Conservation (phyloP, 1,140 invertebrate species). For the Bombus pascuorum region DNA sequence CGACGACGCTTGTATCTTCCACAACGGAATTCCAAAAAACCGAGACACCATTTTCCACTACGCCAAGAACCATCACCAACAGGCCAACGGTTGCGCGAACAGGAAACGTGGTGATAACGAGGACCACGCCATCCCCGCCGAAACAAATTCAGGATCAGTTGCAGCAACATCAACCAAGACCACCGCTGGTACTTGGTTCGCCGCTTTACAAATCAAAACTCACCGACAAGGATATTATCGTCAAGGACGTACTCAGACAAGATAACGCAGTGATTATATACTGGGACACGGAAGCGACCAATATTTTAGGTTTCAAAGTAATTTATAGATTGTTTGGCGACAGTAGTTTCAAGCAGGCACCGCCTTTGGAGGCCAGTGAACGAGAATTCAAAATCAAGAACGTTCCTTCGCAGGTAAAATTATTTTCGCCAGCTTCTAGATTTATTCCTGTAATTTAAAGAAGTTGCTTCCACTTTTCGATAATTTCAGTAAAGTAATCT, state of each 20-base stretch:
- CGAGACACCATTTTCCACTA: conserved; percentile 65
- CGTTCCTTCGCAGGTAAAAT: conserved; percentile 90
- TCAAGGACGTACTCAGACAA: conserved; percentile 92
- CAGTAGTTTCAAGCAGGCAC: conserved; percentile 93
- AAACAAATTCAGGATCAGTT: conserved; percentile 73
- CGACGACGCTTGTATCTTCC: conserved; percentile 60
- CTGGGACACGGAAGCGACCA: conserved; percentile 93
- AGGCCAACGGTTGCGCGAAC: conserved; percentile 77
- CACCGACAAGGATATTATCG: conserved; percentile 90
- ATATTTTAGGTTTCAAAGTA: conserved; percentile 93
- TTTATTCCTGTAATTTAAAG: not conserved
- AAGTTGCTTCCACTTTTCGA: too few species aligned
- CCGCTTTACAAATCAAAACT: conserved; percentile 85
- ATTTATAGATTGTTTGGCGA: conserved; percentile 95
- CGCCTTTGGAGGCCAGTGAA: conserved; percentile 92
- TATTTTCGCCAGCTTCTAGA: not conserved
- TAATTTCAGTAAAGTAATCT: too few species aligned
- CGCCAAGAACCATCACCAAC: conserved; percentile 65
- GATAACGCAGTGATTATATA: conserved; percentile 95
- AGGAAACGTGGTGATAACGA: conserved; percentile 79
- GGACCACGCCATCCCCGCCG: conserved; percentile 75
- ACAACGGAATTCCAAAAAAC: conserved; percentile 69
- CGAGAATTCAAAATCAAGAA: conserved; percentile 96
- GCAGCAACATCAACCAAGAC: conserved; percentile 83
- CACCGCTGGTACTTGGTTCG: conserved; percentile 88